Evolutionary conservation across 2,797 vertebrate species (phyloP).

Genomic region (Acanthurus tractus): DNA sequence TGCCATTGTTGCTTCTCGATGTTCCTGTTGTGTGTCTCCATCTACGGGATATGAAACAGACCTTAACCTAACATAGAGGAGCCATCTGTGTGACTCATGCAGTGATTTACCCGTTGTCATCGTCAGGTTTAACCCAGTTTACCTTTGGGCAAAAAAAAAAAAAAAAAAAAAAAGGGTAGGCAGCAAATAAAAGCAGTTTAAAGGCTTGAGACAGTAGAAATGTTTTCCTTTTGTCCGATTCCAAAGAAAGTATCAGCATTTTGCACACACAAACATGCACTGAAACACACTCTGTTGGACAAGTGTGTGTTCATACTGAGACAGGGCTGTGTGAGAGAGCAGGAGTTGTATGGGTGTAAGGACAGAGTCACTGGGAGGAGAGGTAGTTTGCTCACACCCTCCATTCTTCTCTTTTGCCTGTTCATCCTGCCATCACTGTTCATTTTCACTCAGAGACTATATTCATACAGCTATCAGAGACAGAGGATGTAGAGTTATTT

Average conservation of each 20-base stretch:
- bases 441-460: slow-evolving; percentile 66
- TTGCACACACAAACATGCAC: slow-evolving; percentile 61
- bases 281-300: slow-evolving; percentile 35
- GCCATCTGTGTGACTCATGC: slow-evolving; percentile 60
- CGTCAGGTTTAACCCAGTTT: slow-evolving; percentile 56
- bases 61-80: slow-evolving; percentile 47
- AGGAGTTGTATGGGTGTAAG: slow-evolving; percentile 23
- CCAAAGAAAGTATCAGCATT: slow-evolving; percentile 72
- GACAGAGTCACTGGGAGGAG: slow-evolving; percentile 35
- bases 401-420: slow-evolving; percentile 36
- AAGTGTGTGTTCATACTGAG: slow-evolving; percentile 47
- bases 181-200: slow-evolving; percentile 46
- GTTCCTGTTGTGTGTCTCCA: slow-evolving; percentile 47
- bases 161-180: slow-evolving; percentile 21
- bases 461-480: slow-evolving; percentile 71
- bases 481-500: slow-evolving; percentile 78
- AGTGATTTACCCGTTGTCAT: slow-evolving; percentile 57
- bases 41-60: slow-evolving; percentile 52
- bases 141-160: slow-evolving; percentile 10
- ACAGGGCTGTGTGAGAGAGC: slow-evolving; percentile 43
- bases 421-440: slow-evolving; percentile 55
- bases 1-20: slow-evolving; percentile 64
- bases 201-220: slow-evolving; percentile 28
- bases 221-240: slow-evolving; percentile 63
- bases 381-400: slow-evolving; percentile 30